These are phyloP conservation scores for Anas capensis DNA, from an alignment of 2,797 vertebrate species.

Conservation along the genomic window DNA sequence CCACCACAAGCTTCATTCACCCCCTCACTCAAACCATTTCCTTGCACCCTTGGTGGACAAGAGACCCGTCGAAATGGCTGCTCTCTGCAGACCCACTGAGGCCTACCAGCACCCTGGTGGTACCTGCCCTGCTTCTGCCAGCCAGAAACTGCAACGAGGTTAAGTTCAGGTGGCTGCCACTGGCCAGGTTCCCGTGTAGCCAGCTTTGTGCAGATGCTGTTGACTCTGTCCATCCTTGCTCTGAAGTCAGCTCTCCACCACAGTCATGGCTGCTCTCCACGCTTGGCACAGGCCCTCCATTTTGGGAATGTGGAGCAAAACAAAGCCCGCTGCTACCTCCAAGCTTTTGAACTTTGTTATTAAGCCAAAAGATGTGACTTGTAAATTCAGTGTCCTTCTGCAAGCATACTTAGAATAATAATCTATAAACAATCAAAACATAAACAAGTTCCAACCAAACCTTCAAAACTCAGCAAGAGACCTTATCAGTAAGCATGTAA, in stretches of 20 bases:
- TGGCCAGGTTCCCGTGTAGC: rapidly evolving
- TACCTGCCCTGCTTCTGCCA: neutral
- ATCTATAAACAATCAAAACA: neutral
- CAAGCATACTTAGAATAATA: neutral
- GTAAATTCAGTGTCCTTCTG: neutral
- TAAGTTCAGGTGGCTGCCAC: neutral
- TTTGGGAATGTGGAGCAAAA: neutral
- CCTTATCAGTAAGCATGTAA: neutral
- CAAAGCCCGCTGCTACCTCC: neutral
- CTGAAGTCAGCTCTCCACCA: neutral
- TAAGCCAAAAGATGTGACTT: neutral
- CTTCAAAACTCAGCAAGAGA: neutral
- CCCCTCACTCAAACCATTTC: neutral
- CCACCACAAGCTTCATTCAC: neutral
- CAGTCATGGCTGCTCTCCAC: neutral
- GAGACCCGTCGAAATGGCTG: neutral
- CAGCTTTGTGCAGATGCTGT: neutral
- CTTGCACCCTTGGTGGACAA: neutral
- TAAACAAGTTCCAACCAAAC: neutral
- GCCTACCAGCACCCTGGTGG: neutral
- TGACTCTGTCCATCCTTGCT: neutral
- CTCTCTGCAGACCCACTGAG: neutral
- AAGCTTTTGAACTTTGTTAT: neutral
- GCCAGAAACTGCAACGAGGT: neutral
- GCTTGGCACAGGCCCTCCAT: neutral